Evolutionary conservation across 1,140 invertebrate species (phyloP).

Genomic region (Musca domestica): DNA sequence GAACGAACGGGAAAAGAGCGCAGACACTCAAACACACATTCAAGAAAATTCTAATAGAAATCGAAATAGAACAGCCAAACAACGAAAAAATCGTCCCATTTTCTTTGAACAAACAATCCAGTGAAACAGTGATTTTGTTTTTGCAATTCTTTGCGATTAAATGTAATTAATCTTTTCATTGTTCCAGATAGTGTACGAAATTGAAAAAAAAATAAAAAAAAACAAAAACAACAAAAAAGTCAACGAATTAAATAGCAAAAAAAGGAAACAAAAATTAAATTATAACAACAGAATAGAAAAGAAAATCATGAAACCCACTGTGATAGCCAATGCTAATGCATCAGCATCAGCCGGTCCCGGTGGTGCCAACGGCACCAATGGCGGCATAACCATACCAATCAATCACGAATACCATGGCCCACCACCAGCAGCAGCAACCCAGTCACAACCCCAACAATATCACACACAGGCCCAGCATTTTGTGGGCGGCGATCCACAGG

Average conservation of each 20-base stretch:
- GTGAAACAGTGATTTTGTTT: too few species aligned
- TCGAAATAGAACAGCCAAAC: too few species aligned
- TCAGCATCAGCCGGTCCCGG: slow-evolving; percentile 24
- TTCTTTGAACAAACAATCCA: too few species aligned
- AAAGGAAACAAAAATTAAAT: background rate
- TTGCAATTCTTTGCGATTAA: too few species aligned
- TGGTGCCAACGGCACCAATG: slow-evolving; percentile 22
- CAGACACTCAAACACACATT: too few species aligned
- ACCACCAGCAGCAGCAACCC: slow-evolving; percentile 28
- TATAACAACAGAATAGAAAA: slow-evolving; percentile 23
- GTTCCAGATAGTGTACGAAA: too few species aligned
- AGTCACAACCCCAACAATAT: slow-evolving; percentile 32
- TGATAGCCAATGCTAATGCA: slow-evolving; percentile 42
- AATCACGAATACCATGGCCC: slow-evolving; percentile 37
- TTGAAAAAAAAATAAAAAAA: too few species aligned
- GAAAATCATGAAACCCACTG: slow-evolving; percentile 47
- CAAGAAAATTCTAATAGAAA: too few species aligned
- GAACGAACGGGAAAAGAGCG: too few species aligned
- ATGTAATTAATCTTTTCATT: too few species aligned
- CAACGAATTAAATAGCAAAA: background rate
- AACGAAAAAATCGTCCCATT: too few species aligned
- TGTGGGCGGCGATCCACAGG: slow-evolving; percentile 1
- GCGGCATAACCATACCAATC: slow-evolving; percentile 45
- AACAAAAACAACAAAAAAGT: too few species aligned
- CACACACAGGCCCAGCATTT: slow-evolving; percentile 26